Evolutionary conservation across 2,888 invertebrate species (phyloP).

Genomic region (Rhamnusium bicolor): DNA sequence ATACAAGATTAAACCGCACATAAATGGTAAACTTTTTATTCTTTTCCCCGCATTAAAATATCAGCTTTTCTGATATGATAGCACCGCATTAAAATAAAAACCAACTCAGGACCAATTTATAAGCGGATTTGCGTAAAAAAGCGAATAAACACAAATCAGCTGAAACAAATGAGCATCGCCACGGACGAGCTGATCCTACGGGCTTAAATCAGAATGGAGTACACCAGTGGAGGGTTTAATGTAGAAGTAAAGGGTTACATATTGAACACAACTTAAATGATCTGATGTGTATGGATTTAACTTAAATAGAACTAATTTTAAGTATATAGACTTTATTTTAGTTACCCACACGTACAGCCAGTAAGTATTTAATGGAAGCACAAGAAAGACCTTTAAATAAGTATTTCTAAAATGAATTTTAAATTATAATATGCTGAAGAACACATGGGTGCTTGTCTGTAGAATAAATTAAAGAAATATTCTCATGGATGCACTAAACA

Average conservation of each 20-base stretch:
- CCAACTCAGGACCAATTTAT: conserved; percentile 59
- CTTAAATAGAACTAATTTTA: too few species aligned
- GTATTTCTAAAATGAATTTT: too few species aligned
- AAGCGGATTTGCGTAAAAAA: conserved; percentile 59
- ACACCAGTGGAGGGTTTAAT: conserved; percentile 38
- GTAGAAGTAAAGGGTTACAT: conserved; percentile 20
- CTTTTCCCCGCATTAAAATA: conserved; percentile 56
- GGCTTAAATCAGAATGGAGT: conserved; percentile 61
- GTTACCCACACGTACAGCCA: not conserved
- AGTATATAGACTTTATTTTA: not conserved
- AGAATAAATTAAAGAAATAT: too few species aligned
- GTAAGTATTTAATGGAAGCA: not conserved
- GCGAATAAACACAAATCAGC: conserved; percentile 64
- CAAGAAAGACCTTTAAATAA: too few species aligned
- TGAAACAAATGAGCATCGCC: conserved; percentile 66
- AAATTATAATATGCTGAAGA: too few species aligned
- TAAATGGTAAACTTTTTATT: conserved; percentile 49
- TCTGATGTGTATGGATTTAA: not conserved
- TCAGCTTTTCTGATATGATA: conserved; percentile 59
- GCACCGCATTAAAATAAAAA: conserved; percentile 56
- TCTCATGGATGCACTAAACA: too few species aligned
- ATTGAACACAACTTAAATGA: not conserved
- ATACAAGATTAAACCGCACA: conserved; percentile 36
- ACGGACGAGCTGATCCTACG: conserved; percentile 61
- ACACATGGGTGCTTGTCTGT: too few species aligned